A percentile compares a stretch with the other conserved stretches of the same genome.
Evolutionary conservation across 2,888 invertebrate species (phyloP).

Genomic region (Drosophila pegasa): DNA sequence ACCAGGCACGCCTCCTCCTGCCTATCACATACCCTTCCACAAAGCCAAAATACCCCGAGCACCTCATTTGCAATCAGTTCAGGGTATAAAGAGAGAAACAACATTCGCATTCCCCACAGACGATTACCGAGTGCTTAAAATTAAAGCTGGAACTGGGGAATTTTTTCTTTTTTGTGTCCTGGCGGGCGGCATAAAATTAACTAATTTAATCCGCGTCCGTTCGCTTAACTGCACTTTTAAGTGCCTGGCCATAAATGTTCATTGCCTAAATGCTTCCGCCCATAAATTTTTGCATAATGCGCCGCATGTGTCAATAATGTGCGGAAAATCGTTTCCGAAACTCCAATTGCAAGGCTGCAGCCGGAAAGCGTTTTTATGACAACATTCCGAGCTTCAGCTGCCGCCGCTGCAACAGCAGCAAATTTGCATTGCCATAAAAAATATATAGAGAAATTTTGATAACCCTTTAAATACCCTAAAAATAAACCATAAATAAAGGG

Average conservation of each 20-base stretch:
- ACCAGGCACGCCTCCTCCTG: too few species aligned
- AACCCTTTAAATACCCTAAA: neutral
- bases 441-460: neutral
- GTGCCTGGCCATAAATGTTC: slow-evolving; percentile 47
- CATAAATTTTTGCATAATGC: slow-evolving; percentile 59
- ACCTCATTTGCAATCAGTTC: too few species aligned
- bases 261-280: slow-evolving; percentile 60
- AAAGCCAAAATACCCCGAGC: too few species aligned
- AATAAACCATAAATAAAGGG: too few species aligned
- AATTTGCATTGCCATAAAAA: slow-evolving; percentile 34
- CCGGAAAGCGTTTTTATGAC: slow-evolving; percentile 47
- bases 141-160: slow-evolving; percentile 18
- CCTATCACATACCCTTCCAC: too few species aligned
- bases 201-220: slow-evolving; percentile 44
- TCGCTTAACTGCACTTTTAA: slow-evolving; percentile 55
- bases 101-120: slow-evolving; percentile 32
- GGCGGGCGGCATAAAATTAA: slow-evolving; percentile 37
- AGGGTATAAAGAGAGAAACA: slow-evolving; percentile 14
- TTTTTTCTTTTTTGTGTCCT: neutral
- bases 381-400: slow-evolving; percentile 10
- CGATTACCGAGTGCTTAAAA: slow-evolving; percentile 36
- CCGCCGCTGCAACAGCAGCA: neutral
- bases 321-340: slow-evolving; percentile 40
- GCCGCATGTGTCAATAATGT: slow-evolving; percentile 64
- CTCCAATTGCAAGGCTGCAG: slow-evolving; percentile 35